Percentiles rank a stretch among this genome's conserved stretches.
These are phyloP conservation scores for Desmophyllum pertusum DNA, from an alignment of 92 coral and sea anemone genomes.

Conservation along the genomic window DNA sequence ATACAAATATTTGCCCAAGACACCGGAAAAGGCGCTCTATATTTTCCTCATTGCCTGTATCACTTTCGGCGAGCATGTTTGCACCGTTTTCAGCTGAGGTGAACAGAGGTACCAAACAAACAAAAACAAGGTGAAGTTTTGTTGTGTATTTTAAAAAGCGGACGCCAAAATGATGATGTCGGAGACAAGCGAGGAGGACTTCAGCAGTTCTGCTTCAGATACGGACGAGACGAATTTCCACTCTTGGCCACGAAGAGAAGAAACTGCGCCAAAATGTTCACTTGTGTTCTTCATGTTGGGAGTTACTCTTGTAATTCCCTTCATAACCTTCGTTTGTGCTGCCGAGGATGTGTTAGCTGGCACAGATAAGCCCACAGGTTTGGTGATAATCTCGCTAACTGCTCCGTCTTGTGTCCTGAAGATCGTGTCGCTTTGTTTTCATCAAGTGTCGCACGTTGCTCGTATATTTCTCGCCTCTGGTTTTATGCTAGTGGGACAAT, in stretches of 20 bases:
- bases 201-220: constrained; percentile 30
- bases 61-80: neutral
- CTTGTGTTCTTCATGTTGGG: constrained; percentile 65
- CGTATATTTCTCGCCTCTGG: constrained; percentile 48
- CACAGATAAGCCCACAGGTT: constrained; percentile 63
- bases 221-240: constrained; percentile 10
- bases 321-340: constrained; percentile 69
- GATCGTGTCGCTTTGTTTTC: constrained; percentile 52
- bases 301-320: constrained; percentile 58
- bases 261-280: constrained; percentile 22
- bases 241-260: constrained; percentile 3
- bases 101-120: neutral
- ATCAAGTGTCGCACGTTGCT: constrained; percentile 46
- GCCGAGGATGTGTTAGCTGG: constrained; percentile 79
- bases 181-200: constrained; percentile 32
- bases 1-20: neutral
- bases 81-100: neutral
- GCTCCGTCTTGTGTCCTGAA: constrained; percentile 78
- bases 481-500: constrained; percentile 59
- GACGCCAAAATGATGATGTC: constrained; percentile 45
- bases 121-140: neutral
- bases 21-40: constrained; percentile 1
- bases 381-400: constrained; percentile 64
- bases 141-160: neutral
- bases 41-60: neutral